Percentiles rank a stretch among this genome's conserved stretches.
These are phyloP conservation scores for Trissolcus basalis DNA, from an alignment of 1,140 invertebrate genomes.

Conservation along the genomic window DNA sequence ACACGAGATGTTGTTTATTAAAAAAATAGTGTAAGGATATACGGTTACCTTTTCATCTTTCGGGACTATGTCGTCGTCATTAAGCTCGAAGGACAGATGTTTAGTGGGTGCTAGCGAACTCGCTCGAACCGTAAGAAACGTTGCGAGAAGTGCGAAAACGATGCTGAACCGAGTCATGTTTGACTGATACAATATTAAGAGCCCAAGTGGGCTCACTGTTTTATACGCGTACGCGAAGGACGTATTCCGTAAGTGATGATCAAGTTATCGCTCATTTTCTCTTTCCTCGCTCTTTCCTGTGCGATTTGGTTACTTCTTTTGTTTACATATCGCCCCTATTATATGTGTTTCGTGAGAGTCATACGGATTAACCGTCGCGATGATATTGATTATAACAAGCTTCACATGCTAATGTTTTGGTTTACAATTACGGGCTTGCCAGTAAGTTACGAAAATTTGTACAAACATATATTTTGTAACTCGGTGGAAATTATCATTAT, in stretches of 20 bases:
- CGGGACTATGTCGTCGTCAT: conserved; percentile 28
- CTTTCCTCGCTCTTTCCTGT: not conserved
- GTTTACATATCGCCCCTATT: conserved; percentile 45
- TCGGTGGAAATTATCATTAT: conserved; percentile 10
- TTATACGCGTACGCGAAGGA: conserved; percentile 39
- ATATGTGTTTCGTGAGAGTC: conserved; percentile 11
- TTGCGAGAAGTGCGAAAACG: conserved; percentile 27
- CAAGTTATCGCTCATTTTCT: conserved; percentile 31
- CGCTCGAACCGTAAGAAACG: conserved; percentile 14
- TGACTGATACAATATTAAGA: conserved; percentile 30
- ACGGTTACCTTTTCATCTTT: conserved; percentile 27
- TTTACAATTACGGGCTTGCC: no score
- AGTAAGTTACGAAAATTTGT: conserved; percentile 22
- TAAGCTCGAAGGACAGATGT: conserved; percentile 35
- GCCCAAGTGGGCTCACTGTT: conserved; percentile 2
- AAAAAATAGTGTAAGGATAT: conserved; percentile 1
- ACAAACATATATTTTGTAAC: conserved; percentile 10
- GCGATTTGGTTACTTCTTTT: conserved; percentile 11
- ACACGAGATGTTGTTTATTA: no score
- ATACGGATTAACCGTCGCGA: conserved; percentile 30
- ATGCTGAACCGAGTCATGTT: conserved; percentile 35
- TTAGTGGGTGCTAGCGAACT: conserved; percentile 20
- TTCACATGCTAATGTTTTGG: conserved; percentile 26
- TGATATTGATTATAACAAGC: conserved; percentile 44
- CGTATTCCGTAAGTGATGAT: conserved; percentile 45